These are phyloP conservation scores for Aricia agestis DNA, from an alignment of 1,140 invertebrate genomes.

Conservation along the genomic window DNA sequence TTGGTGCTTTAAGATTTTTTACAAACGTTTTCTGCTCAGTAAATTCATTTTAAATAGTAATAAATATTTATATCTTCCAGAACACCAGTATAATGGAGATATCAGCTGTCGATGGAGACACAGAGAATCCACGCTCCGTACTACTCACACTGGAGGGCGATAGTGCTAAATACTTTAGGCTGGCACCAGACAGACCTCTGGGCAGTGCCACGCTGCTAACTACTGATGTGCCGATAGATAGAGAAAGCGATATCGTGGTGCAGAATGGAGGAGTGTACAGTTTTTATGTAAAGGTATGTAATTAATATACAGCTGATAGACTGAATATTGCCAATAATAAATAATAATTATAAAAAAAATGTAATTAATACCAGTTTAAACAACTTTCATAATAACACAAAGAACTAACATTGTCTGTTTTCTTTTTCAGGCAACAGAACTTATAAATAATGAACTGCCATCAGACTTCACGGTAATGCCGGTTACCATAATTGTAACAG, in stretches of 20 bases:
- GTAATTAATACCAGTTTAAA: not conserved
- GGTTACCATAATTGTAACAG: constrained; percentile 87
- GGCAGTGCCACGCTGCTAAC: constrained; percentile 79
- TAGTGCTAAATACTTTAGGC: constrained; percentile 81
- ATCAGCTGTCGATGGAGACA: constrained; percentile 85
- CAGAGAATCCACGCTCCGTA: constrained; percentile 82
- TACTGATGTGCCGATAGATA: constrained; percentile 80
- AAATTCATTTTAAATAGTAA: no score
- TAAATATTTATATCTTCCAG: constrained; percentile 27
- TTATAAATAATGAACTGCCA: constrained; percentile 83
- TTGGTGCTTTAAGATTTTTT: no score
- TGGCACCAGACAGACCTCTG: constrained; percentile 73
- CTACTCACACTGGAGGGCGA: constrained; percentile 82
- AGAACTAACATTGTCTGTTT: not conserved
- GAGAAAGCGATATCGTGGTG: constrained; percentile 84
- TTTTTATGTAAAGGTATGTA: constrained; percentile 80
- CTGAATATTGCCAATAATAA: no score
- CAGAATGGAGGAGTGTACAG: constrained; percentile 88
- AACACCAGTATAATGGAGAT: constrained; percentile 79
- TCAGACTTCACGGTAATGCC: constrained; percentile 81
- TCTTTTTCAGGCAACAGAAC: constrained; percentile 80
- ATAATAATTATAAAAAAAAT: no score
- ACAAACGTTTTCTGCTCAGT: no score
- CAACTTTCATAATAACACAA: not conserved
- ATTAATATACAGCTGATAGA: not conserved